A percentile compares a stretch with the other conserved stretches of the same genome.
Conservation (phyloP, 2,888 invertebrate genomes). For the Eristalinus sepulchralis region DNA sequence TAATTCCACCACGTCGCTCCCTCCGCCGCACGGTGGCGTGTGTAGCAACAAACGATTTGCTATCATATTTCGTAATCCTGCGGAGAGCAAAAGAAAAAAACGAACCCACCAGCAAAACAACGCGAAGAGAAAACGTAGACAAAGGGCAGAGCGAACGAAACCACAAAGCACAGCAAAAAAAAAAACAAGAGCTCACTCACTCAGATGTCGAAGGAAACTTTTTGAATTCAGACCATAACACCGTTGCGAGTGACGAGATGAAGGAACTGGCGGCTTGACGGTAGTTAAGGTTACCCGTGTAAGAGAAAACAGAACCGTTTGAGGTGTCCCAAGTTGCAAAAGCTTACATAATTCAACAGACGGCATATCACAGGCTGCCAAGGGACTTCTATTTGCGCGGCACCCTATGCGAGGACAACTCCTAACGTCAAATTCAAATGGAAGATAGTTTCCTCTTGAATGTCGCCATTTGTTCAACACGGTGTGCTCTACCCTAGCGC, state of each 20-base stretch:
- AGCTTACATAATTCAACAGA: conserved; percentile 62
- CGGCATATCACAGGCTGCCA: too few relatives aligned
- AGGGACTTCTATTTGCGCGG: too few relatives aligned
- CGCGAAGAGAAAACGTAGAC: neutral
- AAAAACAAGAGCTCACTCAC: neutral
- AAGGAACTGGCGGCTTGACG: neutral
- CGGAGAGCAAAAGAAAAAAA: neutral
- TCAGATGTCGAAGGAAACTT: conserved; percentile 19
- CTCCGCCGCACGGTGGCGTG: neutral
- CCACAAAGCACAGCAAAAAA: neutral
- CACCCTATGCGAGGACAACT: neutral
- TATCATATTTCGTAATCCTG: conserved; percentile 2
- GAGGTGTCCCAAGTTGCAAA: conserved; percentile 20
- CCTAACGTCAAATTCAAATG: neutral
- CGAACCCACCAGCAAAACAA: neutral
- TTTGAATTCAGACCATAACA: conserved; percentile 8
- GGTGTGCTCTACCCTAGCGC: neutral
- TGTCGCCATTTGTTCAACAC: neutral
- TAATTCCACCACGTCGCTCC: neutral
- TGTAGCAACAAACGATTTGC: conserved; percentile 20
- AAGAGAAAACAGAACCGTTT: conserved; percentile 1
- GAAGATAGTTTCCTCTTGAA: neutral
- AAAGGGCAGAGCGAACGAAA: neutral
- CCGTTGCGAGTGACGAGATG: neutral
- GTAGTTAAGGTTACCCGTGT: conserved; percentile 22